A percentile compares a stretch with the other conserved stretches of the same genome.
Conservation (phyloP, 2,888 invertebrate genomes). For the Acleris sparsana region DNA sequence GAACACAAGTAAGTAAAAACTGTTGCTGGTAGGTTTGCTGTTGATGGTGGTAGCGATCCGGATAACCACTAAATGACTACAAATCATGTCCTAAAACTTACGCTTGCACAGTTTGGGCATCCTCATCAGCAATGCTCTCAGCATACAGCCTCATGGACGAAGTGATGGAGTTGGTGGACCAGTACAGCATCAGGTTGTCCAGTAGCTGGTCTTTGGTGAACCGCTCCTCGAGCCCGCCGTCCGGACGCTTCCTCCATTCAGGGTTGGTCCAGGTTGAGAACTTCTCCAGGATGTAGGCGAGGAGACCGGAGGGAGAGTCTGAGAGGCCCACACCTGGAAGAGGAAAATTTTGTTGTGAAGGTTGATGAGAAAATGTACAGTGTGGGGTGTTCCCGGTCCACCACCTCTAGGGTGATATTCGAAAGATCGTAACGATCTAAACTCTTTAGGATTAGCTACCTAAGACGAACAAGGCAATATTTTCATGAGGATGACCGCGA, state of each 20-base stretch:
- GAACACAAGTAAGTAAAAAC: no score
- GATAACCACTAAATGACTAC: no score
- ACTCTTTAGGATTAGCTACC: no score
- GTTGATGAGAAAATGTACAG: no score
- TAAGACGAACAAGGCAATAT: no score
- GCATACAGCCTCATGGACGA: conserved; percentile 87
- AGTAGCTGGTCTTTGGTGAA: conserved; percentile 85
- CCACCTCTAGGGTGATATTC: no score
- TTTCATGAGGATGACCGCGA: no score
- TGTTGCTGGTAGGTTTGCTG: no score
- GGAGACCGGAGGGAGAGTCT: conserved; percentile 88
- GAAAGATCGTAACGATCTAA: no score
- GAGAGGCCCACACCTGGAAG: conserved; percentile 83
- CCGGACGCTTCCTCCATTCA: conserved; percentile 60
- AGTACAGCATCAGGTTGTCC: conserved; percentile 91
- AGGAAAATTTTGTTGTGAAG: no score
- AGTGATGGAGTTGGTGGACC: conserved; percentile 87
- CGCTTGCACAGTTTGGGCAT: conserved; percentile 49
- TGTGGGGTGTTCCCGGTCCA: no score
- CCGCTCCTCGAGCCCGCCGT: conserved; percentile 85
- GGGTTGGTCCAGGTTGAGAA: conserved; percentile 87
- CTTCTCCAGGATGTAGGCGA: conserved; percentile 90
- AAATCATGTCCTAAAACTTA: conserved; percentile 12
- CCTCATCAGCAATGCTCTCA: conserved; percentile 67
- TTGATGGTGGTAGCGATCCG: no score